Base-by-base conservation (phyloP, 2,797 vertebrate species). In the Lepilemur septentrionalis region DNA sequence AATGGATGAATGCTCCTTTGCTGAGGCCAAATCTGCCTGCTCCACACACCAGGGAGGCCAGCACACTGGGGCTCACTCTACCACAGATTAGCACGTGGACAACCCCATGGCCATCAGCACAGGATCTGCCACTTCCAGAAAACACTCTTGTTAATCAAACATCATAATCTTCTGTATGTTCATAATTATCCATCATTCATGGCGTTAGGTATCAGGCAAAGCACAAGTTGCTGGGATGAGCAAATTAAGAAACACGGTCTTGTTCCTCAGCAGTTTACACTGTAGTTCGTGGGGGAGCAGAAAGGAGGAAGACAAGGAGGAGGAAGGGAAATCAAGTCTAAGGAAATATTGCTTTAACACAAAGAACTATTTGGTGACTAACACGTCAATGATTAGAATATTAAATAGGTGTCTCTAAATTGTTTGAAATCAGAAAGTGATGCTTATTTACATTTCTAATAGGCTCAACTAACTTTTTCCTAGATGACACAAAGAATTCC, bases 391-490 rank as follows among this genome's bases (percentile, higher is more conserved):
- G 8, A 12, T 17, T 28, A 72, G 13, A 41, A 59, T 82, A 70
- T 70, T 65, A 82, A 69, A 25, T 15, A 28, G 50, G 23, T 57
- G 18, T 20, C 76, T 91, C 70, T 65, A 65, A 75, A 84, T 38
- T 78, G n/a, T 90, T 43, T 78, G 67, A 73, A 48, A 92, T 81
- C 59, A 96, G 55, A 94, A 93, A 82, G 65, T n/a, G 52, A 83
- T 28, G 78, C 52, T 86, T 75, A 55, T 20, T 73, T 80, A 61
- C 10, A 46, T 23, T 46, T 83, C 89, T 69, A 86, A 70, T 46
- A 61, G 15, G 4, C 32, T 52, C 76, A 65, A 63, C 59, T 38
- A 69, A 57, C 48, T 67, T 70, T 86, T 75, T 9, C 63, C 72
- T 72, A 70, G 11, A 30, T 55, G 90, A 72, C 35, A 82, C 55